phyloP scores from a whole-genome alignment of 2,797 vertebrate species.

The Sebastes flavidus region DNA sequence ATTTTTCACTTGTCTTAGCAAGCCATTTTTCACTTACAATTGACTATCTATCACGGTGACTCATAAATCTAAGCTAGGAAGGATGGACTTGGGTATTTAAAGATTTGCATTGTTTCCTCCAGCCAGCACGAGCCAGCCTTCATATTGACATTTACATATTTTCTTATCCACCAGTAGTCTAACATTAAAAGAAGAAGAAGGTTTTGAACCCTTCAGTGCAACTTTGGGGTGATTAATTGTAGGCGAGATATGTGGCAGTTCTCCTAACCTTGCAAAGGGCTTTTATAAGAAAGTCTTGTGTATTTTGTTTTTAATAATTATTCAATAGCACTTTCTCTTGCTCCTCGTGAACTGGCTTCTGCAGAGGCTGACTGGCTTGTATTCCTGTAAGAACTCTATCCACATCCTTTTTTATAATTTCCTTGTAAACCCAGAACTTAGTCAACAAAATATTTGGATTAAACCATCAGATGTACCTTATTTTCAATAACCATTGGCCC shows the following conservation, averaged over 20 bases:
- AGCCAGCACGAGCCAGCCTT: neutral
- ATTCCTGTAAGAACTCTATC: neutral
- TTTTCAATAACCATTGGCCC: conserved; percentile 3
- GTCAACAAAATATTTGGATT: neutral
- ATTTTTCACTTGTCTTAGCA: neutral
- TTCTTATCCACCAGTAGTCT: neutral
- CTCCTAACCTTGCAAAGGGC: conserved; percentile 34
- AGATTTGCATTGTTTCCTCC: neutral
- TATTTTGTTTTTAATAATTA: conserved; percentile 33
- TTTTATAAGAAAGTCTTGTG: conserved; percentile 7
- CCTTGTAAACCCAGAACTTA: neutral
- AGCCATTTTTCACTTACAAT: neutral
- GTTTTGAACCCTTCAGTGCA: neutral
- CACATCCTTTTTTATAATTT: neutral
- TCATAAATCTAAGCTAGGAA: neutral
- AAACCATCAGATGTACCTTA: neutral
- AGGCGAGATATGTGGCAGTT: conserved; percentile 37
- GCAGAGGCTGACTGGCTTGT: neutral
- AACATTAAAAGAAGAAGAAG: neutral
- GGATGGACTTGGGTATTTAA: neutral
- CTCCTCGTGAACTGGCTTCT: neutral
- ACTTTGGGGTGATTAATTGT: conserved; percentile 37
- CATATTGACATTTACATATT: neutral
- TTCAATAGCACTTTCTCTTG: neutral
- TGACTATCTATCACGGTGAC: neutral